Evolutionary conservation across 2,888 invertebrate genomes (phyloP).

Genomic region (Sinhomidia bicolor): DNA sequence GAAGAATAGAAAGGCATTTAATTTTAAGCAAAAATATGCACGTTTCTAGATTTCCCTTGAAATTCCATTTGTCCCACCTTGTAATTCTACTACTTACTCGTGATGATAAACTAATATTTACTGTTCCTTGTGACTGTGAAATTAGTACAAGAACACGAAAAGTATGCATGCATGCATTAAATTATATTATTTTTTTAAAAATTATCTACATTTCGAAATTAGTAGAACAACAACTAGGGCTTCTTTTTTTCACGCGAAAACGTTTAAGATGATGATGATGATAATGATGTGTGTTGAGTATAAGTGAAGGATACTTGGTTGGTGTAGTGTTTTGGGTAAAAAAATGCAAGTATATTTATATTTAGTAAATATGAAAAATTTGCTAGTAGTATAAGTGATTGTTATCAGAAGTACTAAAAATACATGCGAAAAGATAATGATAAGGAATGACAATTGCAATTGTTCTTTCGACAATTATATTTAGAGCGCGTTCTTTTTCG

Average conservation of each 20-base stretch:
- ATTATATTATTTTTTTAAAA: slow-evolving; percentile 4
- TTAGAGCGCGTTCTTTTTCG: not conserved
- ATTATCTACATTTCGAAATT: not conserved
- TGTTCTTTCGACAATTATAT: slow-evolving; percentile 43
- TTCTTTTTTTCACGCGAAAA: not conserved
- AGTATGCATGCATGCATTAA: not conserved
- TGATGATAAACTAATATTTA: slow-evolving; percentile 35
- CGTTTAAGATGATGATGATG: not conserved
- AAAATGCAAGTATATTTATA: not conserved
- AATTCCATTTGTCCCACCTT: slow-evolving; percentile 24
- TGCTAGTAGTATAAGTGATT: not conserved
- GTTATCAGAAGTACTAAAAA: slow-evolving; percentile 46
- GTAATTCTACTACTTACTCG: not conserved
- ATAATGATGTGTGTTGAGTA: not conserved
- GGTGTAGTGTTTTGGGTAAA: not conserved
- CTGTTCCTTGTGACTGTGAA: slow-evolving; percentile 16
- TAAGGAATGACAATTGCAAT: slow-evolving; percentile 34
- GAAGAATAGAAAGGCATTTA: not conserved
- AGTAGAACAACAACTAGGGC: not conserved
- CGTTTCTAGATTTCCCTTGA: slow-evolving; percentile 41
- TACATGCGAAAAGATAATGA: slow-evolving; percentile 16
- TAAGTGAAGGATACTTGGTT: not conserved
- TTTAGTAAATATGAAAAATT: not conserved
- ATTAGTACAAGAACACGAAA: slow-evolving; percentile 26
- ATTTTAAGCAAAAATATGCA: slow-evolving; percentile 4